Conservation (phyloP, 2,113 vertebrate genomes). For the Fregetta grallaria region DNA sequence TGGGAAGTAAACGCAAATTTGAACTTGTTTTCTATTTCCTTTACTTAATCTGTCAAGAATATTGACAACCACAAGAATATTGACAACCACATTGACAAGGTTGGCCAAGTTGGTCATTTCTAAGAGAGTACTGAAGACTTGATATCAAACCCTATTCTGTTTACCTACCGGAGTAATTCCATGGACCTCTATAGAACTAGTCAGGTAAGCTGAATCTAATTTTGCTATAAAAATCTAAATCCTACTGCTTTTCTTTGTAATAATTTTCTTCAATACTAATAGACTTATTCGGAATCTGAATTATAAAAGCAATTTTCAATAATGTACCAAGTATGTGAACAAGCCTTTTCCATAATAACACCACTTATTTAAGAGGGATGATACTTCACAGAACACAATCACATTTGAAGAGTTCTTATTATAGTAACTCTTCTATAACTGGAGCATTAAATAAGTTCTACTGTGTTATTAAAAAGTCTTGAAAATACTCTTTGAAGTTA, state of each 20-base stretch:
- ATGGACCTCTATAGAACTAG: not conserved
- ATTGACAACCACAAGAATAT: not conserved
- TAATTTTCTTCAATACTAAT: not conserved
- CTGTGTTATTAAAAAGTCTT: constrained; percentile 23
- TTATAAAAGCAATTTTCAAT: constrained; percentile 61
- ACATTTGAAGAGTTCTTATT: constrained; percentile 52
- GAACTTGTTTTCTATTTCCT: not conserved
- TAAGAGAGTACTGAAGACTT: not conserved
- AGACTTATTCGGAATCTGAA: constrained; percentile 21
- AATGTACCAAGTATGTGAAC: constrained; percentile 15
- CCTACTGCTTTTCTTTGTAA: not conserved
- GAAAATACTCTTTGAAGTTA: constrained; percentile 20
- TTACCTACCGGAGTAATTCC: not conserved
- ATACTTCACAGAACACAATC: constrained; percentile 52
- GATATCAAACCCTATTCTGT: not conserved
- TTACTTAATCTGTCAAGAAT: not conserved
- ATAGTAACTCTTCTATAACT: constrained; percentile 35
- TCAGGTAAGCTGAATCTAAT: not conserved
- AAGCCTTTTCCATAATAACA: constrained; percentile 62
- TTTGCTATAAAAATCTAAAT: not conserved
- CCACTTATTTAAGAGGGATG: constrained; percentile 42
- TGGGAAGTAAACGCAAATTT: not conserved
- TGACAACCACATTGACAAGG: not conserved
- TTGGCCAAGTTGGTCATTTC: not conserved
- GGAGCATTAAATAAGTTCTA: constrained; percentile 50